Evolutionary conservation across 2,888 invertebrate genomes (phyloP).

Genomic region (Andrena bicolor): DNA sequence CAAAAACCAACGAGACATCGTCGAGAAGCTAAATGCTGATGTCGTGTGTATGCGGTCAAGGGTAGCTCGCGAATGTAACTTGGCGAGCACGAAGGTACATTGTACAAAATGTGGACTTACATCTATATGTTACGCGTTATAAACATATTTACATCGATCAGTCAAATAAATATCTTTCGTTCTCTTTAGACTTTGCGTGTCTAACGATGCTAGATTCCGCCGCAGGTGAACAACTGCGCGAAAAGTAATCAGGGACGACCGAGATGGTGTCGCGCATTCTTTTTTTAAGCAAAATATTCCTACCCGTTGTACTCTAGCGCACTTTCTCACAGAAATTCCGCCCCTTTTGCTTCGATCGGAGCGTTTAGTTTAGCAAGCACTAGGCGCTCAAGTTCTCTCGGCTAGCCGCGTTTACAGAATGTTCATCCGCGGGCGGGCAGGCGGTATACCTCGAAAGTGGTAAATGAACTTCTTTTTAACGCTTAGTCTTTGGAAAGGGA

Average conservation of each 20-base stretch:
- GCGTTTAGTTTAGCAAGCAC: slow-evolving; percentile 33
- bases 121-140: slow-evolving; percentile 65
- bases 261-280: neutral
- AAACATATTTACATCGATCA: slow-evolving; percentile 81
- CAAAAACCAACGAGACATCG: slow-evolving; percentile 45
- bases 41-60: slow-evolving; percentile 56
- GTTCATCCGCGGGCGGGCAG: slow-evolving; percentile 22
- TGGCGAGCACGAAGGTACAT: slow-evolving; percentile 71
- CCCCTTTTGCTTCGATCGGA: neutral
- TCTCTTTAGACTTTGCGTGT: slow-evolving; percentile 51
- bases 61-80: slow-evolving; percentile 60
- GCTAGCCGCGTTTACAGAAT: slow-evolving; percentile 31
- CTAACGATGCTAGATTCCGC: slow-evolving; percentile 40
- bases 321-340: slow-evolving; percentile 27
- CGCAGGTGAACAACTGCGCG: slow-evolving; percentile 25
- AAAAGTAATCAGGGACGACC: slow-evolving; percentile 34
- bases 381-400: slow-evolving; percentile 28
- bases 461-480: slow-evolving; percentile 7
- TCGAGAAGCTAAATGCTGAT: slow-evolving; percentile 58
- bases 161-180: slow-evolving; percentile 79
- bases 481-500: slow-evolving; percentile 61
- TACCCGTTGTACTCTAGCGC: slow-evolving; percentile 41
- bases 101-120: slow-evolving; percentile 72
- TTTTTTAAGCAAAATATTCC: slow-evolving; percentile 47
- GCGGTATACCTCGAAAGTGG: slow-evolving; percentile 10